Evolutionary conservation across 1,140 invertebrate genomes (phyloP).

Genomic region (Zaprionus davidi): DNA sequence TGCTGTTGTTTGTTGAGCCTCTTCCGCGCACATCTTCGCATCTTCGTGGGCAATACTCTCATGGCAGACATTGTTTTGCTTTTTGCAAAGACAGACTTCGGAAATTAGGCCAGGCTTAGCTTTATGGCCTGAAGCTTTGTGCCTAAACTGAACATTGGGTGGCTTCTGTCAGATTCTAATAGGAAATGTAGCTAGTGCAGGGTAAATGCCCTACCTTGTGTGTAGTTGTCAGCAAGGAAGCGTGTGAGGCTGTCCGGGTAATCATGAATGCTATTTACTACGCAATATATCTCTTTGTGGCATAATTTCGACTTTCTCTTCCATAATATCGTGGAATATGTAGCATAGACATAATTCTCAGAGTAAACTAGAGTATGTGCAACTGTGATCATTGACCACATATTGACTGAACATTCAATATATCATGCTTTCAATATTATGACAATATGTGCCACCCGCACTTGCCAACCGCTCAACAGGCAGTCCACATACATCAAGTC

Average conservation of each 20-base stretch:
- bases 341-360: conserved; percentile 16
- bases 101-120: conserved; percentile 67
- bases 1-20: conserved; percentile 39
- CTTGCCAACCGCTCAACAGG: conserved; percentile 33
- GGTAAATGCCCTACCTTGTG: neutral
- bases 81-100: conserved; percentile 46
- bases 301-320: neutral
- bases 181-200: neutral
- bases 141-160: conserved; percentile 11
- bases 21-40: conserved; percentile 21
- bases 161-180: conserved; percentile 33
- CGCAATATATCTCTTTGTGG: conserved; percentile 42
- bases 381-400: conserved; percentile 77
- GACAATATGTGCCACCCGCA: conserved; percentile 64
- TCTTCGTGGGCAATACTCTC: conserved; percentile 56
- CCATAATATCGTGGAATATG: neutral
- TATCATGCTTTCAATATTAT: conserved; percentile 78
- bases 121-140: conserved; percentile 50
- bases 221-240: neutral
- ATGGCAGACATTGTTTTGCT: conserved; percentile 41
- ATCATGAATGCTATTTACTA: neutral
- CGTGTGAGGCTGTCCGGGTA: neutral
- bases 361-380: conserved; percentile 46
- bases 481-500: conserved; percentile 60
- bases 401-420: conserved; percentile 82